Base-by-base conservation (phyloP, 2,888 invertebrate genomes). In the Lasioglossum lativentre region DNA sequence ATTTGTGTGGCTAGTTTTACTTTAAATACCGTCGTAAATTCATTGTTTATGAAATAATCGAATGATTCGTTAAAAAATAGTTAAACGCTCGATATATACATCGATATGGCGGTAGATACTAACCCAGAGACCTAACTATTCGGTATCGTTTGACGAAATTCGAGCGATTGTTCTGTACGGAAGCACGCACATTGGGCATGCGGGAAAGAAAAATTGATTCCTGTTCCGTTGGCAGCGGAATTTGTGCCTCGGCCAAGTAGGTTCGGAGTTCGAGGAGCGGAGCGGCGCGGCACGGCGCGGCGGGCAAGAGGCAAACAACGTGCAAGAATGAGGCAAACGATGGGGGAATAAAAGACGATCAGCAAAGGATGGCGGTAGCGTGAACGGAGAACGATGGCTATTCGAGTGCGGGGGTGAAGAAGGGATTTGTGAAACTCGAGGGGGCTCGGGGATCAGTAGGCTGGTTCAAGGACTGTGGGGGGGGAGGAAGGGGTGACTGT, bases 401-500 rank as follows among this genome's bases (percentile, higher is more conserved):
- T 74, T 85, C 75, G 42, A 16, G 47, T 83, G 84, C 84, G 83
- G 83, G 81, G 88, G 85, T 75, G 86, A 82, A 80, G 86, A 83
- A 82, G 85, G 87, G 89, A 88, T 87, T 88, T 86, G 87, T 70
- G 86, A 85, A 75, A 86, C 80, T 86, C 78, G 87, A 87, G 86
- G 75, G 88, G 85, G 77, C 80, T 87, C 80, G 86, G 78, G 84
- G 89, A 86, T 85, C 89, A 82, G 90, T 90, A 89, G 89, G 90
- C 90, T 88, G 86, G 88, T 85, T 85, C 85, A 85, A 85, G 88
- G 87, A 83, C 71, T 78, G 92, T 78, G 83, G 34, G 90, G 88
- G 82, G 84, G 86, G 89, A 8, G 47, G 47, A 86, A 88, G 88
- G 89, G 92, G 86, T 88, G 38, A 92, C 92, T 94, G 94, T 94